Evolutionary conservation across 1,140 invertebrate species (phyloP).

Genomic region (Pseudomyrmex sp.): DNA sequence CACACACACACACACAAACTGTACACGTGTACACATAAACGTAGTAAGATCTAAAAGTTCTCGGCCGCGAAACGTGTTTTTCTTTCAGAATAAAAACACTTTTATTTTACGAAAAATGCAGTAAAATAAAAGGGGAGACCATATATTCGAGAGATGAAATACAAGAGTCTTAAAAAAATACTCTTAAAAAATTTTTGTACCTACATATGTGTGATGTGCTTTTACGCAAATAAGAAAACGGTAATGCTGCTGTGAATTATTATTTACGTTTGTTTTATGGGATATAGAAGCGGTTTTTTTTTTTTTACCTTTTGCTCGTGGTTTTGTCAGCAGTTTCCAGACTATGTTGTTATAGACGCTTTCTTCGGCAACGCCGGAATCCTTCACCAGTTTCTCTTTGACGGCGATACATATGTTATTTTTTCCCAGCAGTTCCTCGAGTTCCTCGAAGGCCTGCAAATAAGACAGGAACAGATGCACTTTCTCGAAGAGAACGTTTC

Average conservation of each 20-base stretch:
- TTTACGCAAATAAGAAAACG: neutral
- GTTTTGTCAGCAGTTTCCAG: slow-evolving; percentile 91
- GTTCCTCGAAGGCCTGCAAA: slow-evolving; percentile 95
- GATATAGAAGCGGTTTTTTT: slow-evolving; percentile 2
- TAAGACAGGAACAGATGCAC: slow-evolving; percentile 49
- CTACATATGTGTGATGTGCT: neutral
- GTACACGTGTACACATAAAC: too few species aligned
- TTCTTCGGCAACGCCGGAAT: slow-evolving; percentile 96
- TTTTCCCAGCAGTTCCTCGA: slow-evolving; percentile 93
- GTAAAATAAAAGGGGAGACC: too few species aligned
- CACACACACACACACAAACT: too few species aligned
- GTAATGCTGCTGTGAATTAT: neutral
- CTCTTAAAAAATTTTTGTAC: neutral
- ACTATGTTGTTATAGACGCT: slow-evolving; percentile 95
- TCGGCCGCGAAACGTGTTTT: too few species aligned
- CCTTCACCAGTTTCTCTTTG: slow-evolving; percentile 97
- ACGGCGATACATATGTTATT: slow-evolving; percentile 96
- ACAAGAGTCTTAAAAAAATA: too few species aligned
- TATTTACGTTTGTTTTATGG: neutral
- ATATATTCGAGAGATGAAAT: too few species aligned
- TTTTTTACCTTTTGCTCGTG: slow-evolving; percentile 93
- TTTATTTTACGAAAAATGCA: too few species aligned
- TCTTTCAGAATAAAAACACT: too few species aligned
- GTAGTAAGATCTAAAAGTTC: too few species aligned
- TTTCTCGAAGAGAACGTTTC: slow-evolving; percentile 11